These are phyloP conservation scores for Grus americana DNA, from an alignment of 2,113 vertebrate genomes.

Conservation along the genomic window DNA sequence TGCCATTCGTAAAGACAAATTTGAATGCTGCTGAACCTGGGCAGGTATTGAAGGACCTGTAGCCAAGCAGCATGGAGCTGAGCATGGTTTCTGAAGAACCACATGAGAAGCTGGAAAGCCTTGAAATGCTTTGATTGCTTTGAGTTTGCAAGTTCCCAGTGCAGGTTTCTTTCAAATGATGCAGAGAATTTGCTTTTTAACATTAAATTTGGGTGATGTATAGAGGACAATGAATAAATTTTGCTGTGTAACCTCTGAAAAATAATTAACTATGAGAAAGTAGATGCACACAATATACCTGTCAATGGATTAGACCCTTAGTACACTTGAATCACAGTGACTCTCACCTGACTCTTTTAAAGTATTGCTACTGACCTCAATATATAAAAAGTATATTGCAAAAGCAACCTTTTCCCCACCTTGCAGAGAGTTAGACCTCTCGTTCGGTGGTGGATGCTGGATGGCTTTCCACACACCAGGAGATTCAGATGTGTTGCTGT, in stretches of 20 bases:
- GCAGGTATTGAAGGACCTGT: background rate
- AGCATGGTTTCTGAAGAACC: background rate
- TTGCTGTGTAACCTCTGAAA: background rate
- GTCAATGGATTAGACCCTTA: background rate
- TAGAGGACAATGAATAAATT: background rate
- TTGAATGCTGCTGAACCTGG: background rate
- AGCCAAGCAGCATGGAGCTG: background rate
- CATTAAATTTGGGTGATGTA: background rate
- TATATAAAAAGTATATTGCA: background rate
- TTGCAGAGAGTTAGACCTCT: background rate
- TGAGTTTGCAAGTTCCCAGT: background rate
- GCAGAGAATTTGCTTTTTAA: background rate
- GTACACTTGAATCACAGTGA: background rate
- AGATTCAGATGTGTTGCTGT: background rate
- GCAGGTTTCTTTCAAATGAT: background rate
- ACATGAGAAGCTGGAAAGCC: background rate
- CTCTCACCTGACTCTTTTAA: background rate
- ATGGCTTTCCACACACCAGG: background rate
- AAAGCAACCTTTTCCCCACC: background rate
- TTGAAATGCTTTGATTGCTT: background rate
- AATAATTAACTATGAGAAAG: background rate
- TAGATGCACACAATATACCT: background rate
- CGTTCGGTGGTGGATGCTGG: rapidly evolving
- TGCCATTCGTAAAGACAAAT: background rate
- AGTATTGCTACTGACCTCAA: background rate